phyloP scores from a whole-genome alignment of 2,113 vertebrate species.

The Piprites chloris region DNA sequence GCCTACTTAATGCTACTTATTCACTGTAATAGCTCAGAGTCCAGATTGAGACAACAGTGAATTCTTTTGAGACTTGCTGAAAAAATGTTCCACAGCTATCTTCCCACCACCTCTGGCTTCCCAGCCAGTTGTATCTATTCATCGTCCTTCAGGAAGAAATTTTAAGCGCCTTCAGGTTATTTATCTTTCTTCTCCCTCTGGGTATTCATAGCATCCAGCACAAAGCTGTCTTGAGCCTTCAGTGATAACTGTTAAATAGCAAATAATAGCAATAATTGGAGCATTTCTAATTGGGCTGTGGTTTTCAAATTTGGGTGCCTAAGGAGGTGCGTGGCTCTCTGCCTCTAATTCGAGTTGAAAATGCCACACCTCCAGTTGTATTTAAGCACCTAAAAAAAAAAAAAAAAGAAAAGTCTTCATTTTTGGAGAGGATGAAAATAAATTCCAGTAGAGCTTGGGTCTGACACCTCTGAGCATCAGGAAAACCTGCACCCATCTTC shows the following conservation, averaged over 20 bases:
- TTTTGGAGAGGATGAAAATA: background rate
- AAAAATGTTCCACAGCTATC: background rate
- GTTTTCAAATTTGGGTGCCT: background rate
- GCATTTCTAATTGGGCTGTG: background rate
- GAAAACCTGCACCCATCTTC: background rate
- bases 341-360: background rate
- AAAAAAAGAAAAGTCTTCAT: background rate
- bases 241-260: background rate
- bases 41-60: background rate
- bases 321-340: background rate
- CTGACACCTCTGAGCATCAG: background rate
- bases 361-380: background rate
- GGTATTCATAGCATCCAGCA: background rate
- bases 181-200: background rate
- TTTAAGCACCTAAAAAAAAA: background rate
- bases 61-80: background rate
- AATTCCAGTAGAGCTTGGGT: background rate
- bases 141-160: background rate
- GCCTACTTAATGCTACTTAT: background rate
- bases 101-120: background rate
- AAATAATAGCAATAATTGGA: constrained; percentile 20
- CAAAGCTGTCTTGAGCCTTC: constrained; percentile 18
- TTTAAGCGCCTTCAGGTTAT: background rate
- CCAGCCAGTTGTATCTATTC: background rate
- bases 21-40: background rate